Evolutionary conservation across 37 sponge, comb jelly and placozoan species (phyloP).

Genomic region (Dysidea cf. avara): DNA sequence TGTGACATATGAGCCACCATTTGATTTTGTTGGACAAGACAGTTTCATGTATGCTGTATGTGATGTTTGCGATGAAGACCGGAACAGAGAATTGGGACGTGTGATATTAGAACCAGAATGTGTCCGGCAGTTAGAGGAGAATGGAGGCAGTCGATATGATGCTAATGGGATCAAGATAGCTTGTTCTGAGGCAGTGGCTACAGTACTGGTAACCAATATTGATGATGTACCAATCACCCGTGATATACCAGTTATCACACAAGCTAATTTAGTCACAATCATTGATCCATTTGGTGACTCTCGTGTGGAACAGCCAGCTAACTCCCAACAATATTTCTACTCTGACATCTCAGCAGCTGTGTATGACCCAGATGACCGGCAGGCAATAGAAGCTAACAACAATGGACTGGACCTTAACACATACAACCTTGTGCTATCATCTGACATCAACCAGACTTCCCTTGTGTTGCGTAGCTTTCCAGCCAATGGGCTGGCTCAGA

Average conservation of each 20-base stretch:
- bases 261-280: slow-evolving; percentile 6
- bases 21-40: slow-evolving; percentile 74
- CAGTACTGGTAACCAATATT: slow-evolving; percentile 48
- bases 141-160: slow-evolving; percentile 22
- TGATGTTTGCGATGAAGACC: slow-evolving; percentile 70
- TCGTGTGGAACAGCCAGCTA: background rate
- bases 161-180: slow-evolving; percentile 44
- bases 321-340: slow-evolving; percentile 30
- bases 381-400: slow-evolving; percentile 21
- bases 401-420: slow-evolving; percentile 49
- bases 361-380: slow-evolving; percentile 76
- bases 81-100: slow-evolving; percentile 71
- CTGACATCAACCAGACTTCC: slow-evolving; percentile 62
- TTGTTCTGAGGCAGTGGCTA: slow-evolving; percentile 61
- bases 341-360: slow-evolving; percentile 33
- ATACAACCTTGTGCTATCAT: slow-evolving; percentile 28
- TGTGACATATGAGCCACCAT: slow-evolving; percentile 73
- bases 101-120: slow-evolving; percentile 59
- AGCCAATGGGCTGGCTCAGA: slow-evolving; percentile 19
- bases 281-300: slow-evolving; percentile 70
- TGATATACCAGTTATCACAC: slow-evolving; percentile 52
- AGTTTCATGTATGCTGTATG: slow-evolving; percentile 80
- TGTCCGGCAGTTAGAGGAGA: slow-evolving; percentile 62
- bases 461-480: slow-evolving; percentile 28
- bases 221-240: slow-evolving; percentile 74